Base-by-base conservation (phyloP, 2,888 invertebrate genomes). In the Fragum sueziense region DNA sequence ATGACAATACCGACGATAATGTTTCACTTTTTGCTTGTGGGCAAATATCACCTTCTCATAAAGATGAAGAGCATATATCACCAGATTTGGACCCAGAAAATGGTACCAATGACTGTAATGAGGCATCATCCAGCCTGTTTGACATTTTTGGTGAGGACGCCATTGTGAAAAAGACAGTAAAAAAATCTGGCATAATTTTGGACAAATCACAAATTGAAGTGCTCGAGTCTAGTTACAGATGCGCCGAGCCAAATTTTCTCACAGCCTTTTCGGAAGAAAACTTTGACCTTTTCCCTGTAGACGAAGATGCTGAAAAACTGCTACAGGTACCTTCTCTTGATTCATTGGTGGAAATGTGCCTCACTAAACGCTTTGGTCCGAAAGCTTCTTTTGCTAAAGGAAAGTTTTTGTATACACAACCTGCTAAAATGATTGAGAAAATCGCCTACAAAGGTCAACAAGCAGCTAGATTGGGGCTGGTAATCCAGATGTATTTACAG, bases 341-440 rank as follows among this genome's bases (percentile, higher is more conserved):
- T 70, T 22, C 33, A 17, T 52, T 81, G 17, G 52, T 77, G n/a
- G 72, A 77, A 25, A 6, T 61, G 9, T 78, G 75, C 41, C 41
- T 77, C 17, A 62, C 33, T 20, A 74, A 74, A 37, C 27, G 68
- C 17, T 72, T 67, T 52, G 76, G 76, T 34, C 62, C 54, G 27
- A 74, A 69, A 34, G 81, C 73, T 17, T 59, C 79, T 17, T 82
- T 82, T 74, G 54, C 54, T 4, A 74, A 78, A 57, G 70, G 62
- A 0, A 79, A 76, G 62, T 22, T 11, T 37, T 52, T 79, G 17
- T 57, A 33, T 68, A 20, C 29, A 31, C 81, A 81, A 57, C 81
- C 81, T 31, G n/a, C 20, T 20, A 78, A 77, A 77, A 77, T 77
- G 76, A 47, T 80, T 2, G 77, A 77, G 17, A 81, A 78, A 78